These are phyloP conservation scores for Petrolisthes manimaculis DNA, from an alignment of 2,888 invertebrate genomes.

Conservation along the genomic window DNA sequence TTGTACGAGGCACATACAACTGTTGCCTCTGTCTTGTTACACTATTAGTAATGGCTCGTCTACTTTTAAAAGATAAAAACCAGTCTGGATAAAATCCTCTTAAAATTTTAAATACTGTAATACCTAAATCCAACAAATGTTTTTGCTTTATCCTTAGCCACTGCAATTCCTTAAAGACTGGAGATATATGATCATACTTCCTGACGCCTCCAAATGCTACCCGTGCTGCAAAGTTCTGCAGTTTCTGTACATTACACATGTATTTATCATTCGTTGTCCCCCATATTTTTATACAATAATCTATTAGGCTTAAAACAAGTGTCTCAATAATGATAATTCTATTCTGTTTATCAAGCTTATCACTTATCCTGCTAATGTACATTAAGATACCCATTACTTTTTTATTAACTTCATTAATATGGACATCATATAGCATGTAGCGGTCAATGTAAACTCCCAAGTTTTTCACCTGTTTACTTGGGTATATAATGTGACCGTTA, in stretches of 20 bases:
- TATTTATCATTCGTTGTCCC: no score
- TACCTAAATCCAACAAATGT: background rate
- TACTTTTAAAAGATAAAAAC: no score
- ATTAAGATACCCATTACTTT: no score
- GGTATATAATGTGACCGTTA: no score
- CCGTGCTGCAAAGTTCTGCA: no score
- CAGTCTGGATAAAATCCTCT: background rate
- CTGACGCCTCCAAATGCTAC: no score
- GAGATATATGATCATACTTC: background rate
- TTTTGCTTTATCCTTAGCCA: no score
- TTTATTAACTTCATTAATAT: no score
- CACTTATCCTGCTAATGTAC: no score
- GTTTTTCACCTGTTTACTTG: no score
- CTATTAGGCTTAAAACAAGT: background rate
- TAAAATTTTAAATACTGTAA: background rate
- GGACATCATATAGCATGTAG: background rate
- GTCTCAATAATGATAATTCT: background rate
- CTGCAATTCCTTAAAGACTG: background rate
- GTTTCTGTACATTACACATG: background rate
- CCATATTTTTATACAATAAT: no score
- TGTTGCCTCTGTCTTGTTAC: background rate
- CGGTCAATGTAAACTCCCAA: background rate
- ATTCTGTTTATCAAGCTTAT: background rate
- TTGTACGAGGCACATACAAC: background rate
- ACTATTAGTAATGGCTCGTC: no score